These are phyloP conservation scores for Clitarchus hookeri DNA, from an alignment of 2,888 invertebrate species.

Conservation along the genomic window DNA sequence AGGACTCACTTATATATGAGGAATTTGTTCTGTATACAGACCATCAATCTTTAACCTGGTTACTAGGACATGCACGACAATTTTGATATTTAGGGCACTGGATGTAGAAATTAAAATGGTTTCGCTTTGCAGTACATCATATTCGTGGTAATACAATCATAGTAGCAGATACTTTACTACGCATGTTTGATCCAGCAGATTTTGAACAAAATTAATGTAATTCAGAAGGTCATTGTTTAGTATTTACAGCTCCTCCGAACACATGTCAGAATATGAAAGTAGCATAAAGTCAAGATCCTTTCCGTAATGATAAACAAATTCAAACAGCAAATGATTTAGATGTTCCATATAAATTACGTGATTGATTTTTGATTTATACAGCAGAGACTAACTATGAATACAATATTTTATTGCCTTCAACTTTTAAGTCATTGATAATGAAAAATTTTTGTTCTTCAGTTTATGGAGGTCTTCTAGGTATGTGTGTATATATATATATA, in stretches of 20 bases:
- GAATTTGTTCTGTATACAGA: not conserved
- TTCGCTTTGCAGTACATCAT: not conserved
- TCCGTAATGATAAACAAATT: not conserved
- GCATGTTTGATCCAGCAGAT: not conserved
- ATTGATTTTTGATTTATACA: not conserved
- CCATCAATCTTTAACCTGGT: not conserved
- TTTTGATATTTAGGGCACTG: not conserved
- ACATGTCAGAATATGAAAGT: not conserved
- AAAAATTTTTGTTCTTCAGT: not conserved
- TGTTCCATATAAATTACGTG: not conserved
- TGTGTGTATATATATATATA: too few species aligned
- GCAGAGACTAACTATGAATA: not conserved
- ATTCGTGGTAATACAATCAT: not conserved
- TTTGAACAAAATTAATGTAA: not conserved
- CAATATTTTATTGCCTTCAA: not conserved
- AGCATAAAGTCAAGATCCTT: not conserved
- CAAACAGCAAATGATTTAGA: not conserved
- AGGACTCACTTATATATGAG: not conserved
- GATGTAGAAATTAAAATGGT: not conserved
- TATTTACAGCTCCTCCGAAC: not conserved
- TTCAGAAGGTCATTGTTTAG: not conserved
- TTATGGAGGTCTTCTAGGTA: not conserved
- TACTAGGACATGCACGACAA: not conserved
- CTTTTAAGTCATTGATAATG: not conserved
- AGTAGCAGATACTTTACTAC: not conserved